Percentiles rank a stretch among this genome's conserved stretches.
These are phyloP conservation scores for Seira sanloemensis DNA, from an alignment of 2,888 invertebrate genomes.

Conservation along the genomic window DNA sequence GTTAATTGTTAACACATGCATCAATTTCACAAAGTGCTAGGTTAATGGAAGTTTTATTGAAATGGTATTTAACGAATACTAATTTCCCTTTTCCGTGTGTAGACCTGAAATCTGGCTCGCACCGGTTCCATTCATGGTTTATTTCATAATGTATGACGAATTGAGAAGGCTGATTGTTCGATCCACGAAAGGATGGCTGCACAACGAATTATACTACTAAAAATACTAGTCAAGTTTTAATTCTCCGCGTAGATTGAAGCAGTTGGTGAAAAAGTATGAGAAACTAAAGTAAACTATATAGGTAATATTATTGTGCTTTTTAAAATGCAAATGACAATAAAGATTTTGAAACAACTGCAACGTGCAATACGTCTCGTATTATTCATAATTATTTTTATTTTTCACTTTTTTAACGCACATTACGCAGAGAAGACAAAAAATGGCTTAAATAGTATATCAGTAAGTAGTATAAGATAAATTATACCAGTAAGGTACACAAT, in stretches of 20 bases:
- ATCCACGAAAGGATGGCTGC: slow-evolving; percentile 41
- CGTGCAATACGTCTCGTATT: too few relatives aligned
- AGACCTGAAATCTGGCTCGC: slow-evolving; percentile 78
- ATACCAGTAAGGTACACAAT: slow-evolving; percentile 30
- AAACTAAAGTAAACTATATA: not conserved
- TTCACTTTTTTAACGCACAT: not conserved
- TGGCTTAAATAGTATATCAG: not conserved
- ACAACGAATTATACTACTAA: slow-evolving; percentile 53
- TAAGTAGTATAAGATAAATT: not conserved
- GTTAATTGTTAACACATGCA: slow-evolving; percentile 7
- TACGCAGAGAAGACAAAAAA: not conserved
- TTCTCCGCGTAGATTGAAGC: too few relatives aligned
- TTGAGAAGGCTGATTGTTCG: slow-evolving; percentile 74
- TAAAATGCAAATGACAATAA: too few relatives aligned
- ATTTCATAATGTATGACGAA: slow-evolving; percentile 79
- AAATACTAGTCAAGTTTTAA: not conserved
- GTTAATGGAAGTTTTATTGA: not conserved
- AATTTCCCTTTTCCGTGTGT: not conserved
- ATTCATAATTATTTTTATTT: not conserved
- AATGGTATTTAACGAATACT: not conserved
- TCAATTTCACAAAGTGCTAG: not conserved
- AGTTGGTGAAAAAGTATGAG: not conserved
- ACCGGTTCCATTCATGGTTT: slow-evolving; percentile 78
- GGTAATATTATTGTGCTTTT: too few relatives aligned
- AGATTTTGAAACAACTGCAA: too few relatives aligned